These are phyloP conservation scores for Malacoctenus gilli DNA, from an alignment of 2,797 vertebrate genomes.

Conservation along the genomic window DNA sequence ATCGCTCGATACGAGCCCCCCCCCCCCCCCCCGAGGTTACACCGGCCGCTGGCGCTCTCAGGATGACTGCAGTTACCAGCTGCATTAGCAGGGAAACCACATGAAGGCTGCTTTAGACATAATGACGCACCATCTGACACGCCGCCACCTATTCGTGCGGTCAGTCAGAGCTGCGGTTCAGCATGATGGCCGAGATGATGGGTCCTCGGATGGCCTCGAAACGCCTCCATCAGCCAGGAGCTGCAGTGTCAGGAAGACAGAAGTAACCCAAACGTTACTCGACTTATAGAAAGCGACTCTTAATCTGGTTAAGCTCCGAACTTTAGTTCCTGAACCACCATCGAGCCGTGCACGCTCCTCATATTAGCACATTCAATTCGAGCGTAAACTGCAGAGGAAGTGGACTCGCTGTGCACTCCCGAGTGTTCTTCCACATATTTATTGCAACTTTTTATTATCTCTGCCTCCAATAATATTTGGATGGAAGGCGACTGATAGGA, in stretches of 20 bases:
- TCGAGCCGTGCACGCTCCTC: conserved; percentile 17
- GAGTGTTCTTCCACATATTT: conserved; percentile 71
- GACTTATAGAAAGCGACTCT: no score
- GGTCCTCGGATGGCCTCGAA: conserved; percentile 9
- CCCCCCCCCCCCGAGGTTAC: no score
- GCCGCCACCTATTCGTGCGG: conserved; percentile 2
- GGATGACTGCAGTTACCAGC: not conserved
- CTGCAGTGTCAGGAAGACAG: no score
- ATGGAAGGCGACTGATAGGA: conserved; percentile 74
- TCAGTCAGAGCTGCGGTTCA: conserved; percentile 26
- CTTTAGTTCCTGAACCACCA: no score
- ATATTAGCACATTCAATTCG: conserved; percentile 33
- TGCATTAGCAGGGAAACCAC: no score
- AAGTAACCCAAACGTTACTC: no score
- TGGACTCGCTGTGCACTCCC: conserved; percentile 51
- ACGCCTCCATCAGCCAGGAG: not conserved
- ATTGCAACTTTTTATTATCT: conserved; percentile 77
- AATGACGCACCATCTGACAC: conserved; percentile 43
- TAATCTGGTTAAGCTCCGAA: no score
- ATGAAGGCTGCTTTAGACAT: conserved; percentile 7
- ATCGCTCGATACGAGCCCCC: no score
- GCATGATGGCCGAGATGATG: not conserved
- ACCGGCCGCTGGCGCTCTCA: no score
- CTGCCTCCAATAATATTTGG: conserved; percentile 80
- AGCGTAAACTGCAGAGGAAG: conserved; percentile 32